These are phyloP conservation scores for Bombus vancouverensis DNA, from an alignment of 1,140 invertebrate species.

Conservation along the genomic window DNA sequence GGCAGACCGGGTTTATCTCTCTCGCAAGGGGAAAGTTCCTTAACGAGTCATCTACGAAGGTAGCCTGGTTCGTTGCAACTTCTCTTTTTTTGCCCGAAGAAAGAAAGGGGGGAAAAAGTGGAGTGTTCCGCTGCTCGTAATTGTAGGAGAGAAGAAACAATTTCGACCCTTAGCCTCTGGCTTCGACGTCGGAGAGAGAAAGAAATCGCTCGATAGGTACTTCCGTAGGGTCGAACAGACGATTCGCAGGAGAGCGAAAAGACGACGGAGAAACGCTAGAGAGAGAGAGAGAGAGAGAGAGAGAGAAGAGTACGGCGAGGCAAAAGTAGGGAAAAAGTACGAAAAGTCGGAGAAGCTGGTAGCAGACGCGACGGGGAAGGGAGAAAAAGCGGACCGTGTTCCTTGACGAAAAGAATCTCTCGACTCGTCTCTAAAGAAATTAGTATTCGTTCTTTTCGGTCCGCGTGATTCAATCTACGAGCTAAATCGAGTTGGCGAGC, in stretches of 20 bases:
- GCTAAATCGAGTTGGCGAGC: slow-evolving; percentile 61
- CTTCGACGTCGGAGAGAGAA: slow-evolving; percentile 3
- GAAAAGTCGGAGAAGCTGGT: no score
- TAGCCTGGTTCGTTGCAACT: not conserved
- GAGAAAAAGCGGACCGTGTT: not conserved
- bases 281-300: no score
- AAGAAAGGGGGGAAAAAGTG: slow-evolving; percentile 32
- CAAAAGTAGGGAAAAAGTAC: no score
- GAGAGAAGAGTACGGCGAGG: no score
- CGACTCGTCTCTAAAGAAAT: slow-evolving; percentile 57
- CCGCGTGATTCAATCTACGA: slow-evolving; percentile 62
- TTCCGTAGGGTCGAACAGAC: slow-evolving; percentile 54
- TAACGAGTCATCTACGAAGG: slow-evolving; percentile 49
- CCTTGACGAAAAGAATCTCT: slow-evolving; percentile 47
- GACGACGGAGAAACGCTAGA: not conserved
- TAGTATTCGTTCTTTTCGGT: slow-evolving; percentile 62
- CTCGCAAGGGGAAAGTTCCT: slow-evolving; percentile 15
- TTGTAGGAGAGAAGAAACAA: slow-evolving; percentile 65
- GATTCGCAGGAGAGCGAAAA: slow-evolving; percentile 35
- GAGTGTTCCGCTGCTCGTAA: slow-evolving; percentile 52
- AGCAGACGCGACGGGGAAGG: not conserved
- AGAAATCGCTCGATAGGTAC: slow-evolving; percentile 60
- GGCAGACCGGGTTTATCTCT: slow-evolving; percentile 25
- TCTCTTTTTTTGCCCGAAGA: not conserved
- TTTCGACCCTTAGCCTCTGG: slow-evolving; percentile 49